A percentile compares a stretch with the other conserved stretches of the same genome.
phyloP scores from a whole-genome alignment of 2,113 vertebrate genomes.

The Otocyon megalotis region DNA sequence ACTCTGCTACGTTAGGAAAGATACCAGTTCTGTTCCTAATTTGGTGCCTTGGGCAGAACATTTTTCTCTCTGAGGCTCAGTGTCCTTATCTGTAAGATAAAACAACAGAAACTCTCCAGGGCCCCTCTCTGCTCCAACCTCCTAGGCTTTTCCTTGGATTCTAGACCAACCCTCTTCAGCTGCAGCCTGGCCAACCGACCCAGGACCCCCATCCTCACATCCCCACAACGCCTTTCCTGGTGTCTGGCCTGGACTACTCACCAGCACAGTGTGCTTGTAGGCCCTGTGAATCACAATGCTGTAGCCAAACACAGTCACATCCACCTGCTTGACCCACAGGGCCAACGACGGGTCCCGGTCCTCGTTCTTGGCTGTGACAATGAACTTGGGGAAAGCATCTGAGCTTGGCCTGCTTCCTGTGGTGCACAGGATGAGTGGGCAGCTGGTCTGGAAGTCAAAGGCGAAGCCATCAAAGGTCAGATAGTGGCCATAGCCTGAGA shows the following conservation, averaged over 20 bases:
- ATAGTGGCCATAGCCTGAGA: constrained; percentile 96
- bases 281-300: constrained; percentile 94
- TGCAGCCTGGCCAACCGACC: not conserved
- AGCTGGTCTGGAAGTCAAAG: constrained; percentile 98
- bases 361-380: constrained; percentile 92
- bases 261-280: constrained; percentile 96
- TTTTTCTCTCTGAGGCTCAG: not conserved
- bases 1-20: not conserved
- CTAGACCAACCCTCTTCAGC: fast-evolving
- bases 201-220: fast-evolving
- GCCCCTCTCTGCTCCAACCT: not conserved
- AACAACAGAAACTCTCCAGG: not conserved
- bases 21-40: not conserved
- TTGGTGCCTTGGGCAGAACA: not conserved
- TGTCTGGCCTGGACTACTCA: constrained; percentile 83
- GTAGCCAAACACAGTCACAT: constrained; percentile 94
- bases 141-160: not conserved
- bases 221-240: not conserved
- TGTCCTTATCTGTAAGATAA: not conserved
- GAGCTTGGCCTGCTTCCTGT: constrained; percentile 82
- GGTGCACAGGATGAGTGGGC: constrained; percentile 92
- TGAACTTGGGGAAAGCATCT: constrained; percentile 89
- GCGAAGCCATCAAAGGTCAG: constrained; percentile 93
- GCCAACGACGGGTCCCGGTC: constrained; percentile 96
- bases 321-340: constrained; percentile 96